Percentiles rank a stretch among this genome's conserved stretches.
phyloP scores from a whole-genome alignment of 2,113 vertebrate species.

The Amblyopsis rosae region DNA sequence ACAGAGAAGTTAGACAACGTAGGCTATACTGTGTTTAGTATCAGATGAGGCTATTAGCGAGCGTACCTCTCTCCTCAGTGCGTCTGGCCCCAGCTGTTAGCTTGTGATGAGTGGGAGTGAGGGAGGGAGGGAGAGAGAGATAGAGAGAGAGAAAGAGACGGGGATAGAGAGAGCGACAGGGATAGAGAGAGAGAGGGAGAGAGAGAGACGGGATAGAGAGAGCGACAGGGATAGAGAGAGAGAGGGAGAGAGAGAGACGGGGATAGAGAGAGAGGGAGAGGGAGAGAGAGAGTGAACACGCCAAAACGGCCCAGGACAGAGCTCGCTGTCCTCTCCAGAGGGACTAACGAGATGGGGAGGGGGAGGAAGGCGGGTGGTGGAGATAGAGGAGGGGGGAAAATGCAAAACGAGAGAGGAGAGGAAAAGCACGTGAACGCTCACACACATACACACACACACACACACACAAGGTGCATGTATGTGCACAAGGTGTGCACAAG shows the following conservation, averaged over 20 bases:
- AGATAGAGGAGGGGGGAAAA: constrained; percentile 6
- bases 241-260: constrained; percentile 23
- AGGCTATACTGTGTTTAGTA: too few relatives aligned
- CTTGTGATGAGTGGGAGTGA: neutral
- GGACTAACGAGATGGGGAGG: constrained; percentile 36
- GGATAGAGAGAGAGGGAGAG: constrained; percentile 8
- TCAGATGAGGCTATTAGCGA: constrained; percentile 24
- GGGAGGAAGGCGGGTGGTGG: constrained; percentile 20
- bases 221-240: constrained; percentile 1
- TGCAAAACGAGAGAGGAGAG: constrained; percentile 16
- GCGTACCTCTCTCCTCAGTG: constrained; percentile 1
- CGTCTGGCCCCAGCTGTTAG: too few relatives aligned
- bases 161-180: constrained; percentile 27
- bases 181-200: constrained; percentile 25
- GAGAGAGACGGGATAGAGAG: constrained; percentile 12
- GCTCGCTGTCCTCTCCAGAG: constrained; percentile 48
- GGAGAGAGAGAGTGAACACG: too few relatives aligned
- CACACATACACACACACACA: constrained; percentile 36
- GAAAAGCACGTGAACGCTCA: constrained; percentile 44
- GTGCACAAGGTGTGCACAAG: too few relatives aligned
- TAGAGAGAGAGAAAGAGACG: constrained; percentile 22
- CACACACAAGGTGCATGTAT: neutral
- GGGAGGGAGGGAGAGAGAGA: neutral
- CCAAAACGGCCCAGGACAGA: constrained; percentile 40
- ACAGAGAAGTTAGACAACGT: too few relatives aligned